phyloP scores from a whole-genome alignment of 1,140 invertebrate genomes.

The Homarus americanus region DNA sequence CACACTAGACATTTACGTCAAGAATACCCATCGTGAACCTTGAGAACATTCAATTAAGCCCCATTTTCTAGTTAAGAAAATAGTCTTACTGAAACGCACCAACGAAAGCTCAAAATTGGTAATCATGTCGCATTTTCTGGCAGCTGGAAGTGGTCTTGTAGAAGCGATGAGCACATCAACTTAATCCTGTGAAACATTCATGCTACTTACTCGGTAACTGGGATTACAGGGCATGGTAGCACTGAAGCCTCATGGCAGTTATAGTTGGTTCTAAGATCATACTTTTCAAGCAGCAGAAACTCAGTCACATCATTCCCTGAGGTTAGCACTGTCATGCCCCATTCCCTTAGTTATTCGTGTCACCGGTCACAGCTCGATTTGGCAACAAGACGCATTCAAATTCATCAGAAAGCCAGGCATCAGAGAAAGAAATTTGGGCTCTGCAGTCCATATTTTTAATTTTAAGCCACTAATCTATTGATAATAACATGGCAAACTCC shows the following conservation, averaged over 20 bases:
- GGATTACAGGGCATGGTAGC: constrained; percentile 35
- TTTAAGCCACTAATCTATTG: constrained; percentile 69
- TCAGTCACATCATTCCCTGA: constrained; percentile 27
- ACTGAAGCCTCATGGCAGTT: constrained; percentile 30
- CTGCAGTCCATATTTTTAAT: constrained; percentile 56
- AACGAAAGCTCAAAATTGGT: constrained; percentile 35
- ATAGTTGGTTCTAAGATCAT: constrained; percentile 26
- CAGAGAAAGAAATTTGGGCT: constrained; percentile 57
- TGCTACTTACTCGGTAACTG: constrained; percentile 34
- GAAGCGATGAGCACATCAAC: constrained; percentile 65
- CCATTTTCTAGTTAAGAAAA: constrained; percentile 25
- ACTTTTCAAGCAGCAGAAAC: constrained; percentile 33
- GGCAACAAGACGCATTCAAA: constrained; percentile 55
- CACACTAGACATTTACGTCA: constrained; percentile 10
- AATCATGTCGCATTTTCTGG: constrained; percentile 51
- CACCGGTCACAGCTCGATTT: constrained; percentile 64
- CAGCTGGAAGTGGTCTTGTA: constrained; percentile 48
- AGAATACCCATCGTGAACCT: constrained; percentile 31
- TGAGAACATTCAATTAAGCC: constrained; percentile 37
- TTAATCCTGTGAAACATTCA: constrained; percentile 56
- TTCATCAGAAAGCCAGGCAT: constrained; percentile 58
- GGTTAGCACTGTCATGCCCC: constrained; percentile 19
- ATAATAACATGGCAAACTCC: constrained; percentile 69
- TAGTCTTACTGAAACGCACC: constrained; percentile 43
- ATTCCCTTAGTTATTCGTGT: constrained; percentile 51